Percentiles rank a stretch among this genome's conserved stretches.
phyloP scores from a whole-genome alignment of 1,140 invertebrate genomes.

The Pogonomyrmex californicus region DNA sequence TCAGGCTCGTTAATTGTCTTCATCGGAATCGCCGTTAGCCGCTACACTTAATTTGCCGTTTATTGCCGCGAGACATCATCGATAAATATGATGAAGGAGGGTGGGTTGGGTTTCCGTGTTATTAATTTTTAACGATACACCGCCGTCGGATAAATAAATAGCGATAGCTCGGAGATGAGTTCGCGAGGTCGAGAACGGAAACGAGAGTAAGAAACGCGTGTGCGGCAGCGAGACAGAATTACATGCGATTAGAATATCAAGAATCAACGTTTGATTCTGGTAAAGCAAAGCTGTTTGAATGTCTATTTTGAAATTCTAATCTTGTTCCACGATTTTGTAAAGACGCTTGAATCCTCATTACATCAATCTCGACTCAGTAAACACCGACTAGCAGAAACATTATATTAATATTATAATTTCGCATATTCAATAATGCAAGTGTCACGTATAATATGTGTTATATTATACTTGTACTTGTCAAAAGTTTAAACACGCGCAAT shows the following conservation, averaged over 20 bases:
- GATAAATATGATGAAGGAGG: neutral
- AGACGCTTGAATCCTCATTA: neutral
- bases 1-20: slow-evolving; percentile 5
- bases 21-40: neutral
- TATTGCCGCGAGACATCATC: neutral
- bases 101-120: neutral
- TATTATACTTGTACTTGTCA: too few relatives aligned
- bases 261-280: neutral
- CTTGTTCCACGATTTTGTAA: neutral
- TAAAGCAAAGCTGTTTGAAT: neutral
- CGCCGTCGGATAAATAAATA: neutral
- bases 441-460: too few relatives aligned
- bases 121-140: neutral
- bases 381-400: too few relatives aligned
- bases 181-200: neutral
- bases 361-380: neutral
- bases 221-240: neutral
- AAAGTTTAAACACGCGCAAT: too few relatives aligned
- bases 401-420: too few relatives aligned
- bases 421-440: too few relatives aligned
- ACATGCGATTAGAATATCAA: neutral
- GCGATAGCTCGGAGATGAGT: neutral
- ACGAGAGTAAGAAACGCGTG: neutral
- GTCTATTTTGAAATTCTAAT: neutral
- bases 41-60: slow-evolving; percentile 4